Base-by-base conservation (phyloP, 1,140 invertebrate genomes). In the Cherax quadricarinatus region DNA sequence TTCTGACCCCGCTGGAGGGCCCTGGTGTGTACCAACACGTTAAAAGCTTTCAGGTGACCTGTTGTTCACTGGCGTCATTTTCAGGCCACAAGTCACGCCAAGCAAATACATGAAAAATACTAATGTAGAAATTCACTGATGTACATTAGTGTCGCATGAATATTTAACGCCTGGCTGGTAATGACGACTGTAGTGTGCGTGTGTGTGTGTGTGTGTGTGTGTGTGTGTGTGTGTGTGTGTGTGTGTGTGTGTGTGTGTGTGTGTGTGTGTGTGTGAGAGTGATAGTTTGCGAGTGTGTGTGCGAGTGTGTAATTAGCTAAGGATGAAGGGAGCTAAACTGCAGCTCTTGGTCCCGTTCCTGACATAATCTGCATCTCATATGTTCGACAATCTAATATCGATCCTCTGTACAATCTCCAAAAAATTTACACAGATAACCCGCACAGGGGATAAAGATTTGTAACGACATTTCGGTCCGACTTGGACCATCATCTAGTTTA, bases 21-120 rank as follows among this genome's bases (percentile, higher is more conserved):
- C 16, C 49, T 53, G 60, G 18, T 21, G 60, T 66, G 83, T 57
- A 85, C 83, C 70, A 70, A 85, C 83, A 85, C 83, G 70, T 85
- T 85, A 85, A 85, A 85, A 85, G 83, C 83, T 70, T 85, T 66
- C 41, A 70, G 24, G 62, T 85, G 10, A 85, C 82, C 24, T 57
- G 6, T 18, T 30, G 53, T 62, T 62, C 30, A 62, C 49, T 84
- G 82, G 82, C 51, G n/a, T 62, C 51, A 57, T 49, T 24, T 62
- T 12, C 51, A 24, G 30, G 53, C 82, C 82, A 84, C 18, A 24
- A 84, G 82, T 84, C 57, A 84, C 53, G 82, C 57, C 82, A 48
- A 41, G 83, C 30, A 85, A 41, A 85, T 85, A 85, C 49, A 48
- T 70, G 48, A 85, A 70, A 57, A 70, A 66, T 30, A 85, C 24